These are phyloP conservation scores for Epistrophella euchroma DNA, from an alignment of 2,888 invertebrate genomes.

Conservation along the genomic window DNA sequence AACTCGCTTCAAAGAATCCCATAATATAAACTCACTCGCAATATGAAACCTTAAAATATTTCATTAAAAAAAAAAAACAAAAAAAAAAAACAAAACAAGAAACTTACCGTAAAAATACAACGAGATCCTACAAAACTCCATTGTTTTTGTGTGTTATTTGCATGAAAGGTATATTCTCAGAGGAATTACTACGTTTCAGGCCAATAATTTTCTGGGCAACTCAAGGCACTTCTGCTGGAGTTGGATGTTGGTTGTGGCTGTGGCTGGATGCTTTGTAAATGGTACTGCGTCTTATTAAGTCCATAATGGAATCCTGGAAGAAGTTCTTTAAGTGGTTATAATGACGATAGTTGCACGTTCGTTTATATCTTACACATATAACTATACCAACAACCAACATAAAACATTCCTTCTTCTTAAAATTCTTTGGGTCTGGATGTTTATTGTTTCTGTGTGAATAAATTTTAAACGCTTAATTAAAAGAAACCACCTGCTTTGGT, in stretches of 20 bases:
- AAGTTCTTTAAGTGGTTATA: conserved; percentile 42
- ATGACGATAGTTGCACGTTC: conserved; percentile 35
- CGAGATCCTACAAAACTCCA: conserved; percentile 12
- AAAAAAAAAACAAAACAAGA: conserved; percentile 3
- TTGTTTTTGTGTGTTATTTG: conserved; percentile 41
- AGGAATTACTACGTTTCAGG: conserved; percentile 51
- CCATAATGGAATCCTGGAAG: conserved; percentile 43
- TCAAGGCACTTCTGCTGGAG: conserved; percentile 6
- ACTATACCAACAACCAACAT: not conserved
- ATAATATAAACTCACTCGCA: not conserved
- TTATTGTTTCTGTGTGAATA: conserved; percentile 35
- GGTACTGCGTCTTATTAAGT: conserved; percentile 56
- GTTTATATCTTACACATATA: not conserved
- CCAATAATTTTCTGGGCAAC: conserved; percentile 34
- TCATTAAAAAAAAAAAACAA: not conserved
- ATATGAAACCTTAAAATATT: conserved; percentile 10
- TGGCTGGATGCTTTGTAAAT: conserved; percentile 50
- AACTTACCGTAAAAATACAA: conserved; percentile 36
- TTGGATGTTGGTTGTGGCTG: not conserved
- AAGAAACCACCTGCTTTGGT: conserved; percentile 39
- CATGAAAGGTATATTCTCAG: conserved; percentile 48
- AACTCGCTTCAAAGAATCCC: conserved; percentile 12
- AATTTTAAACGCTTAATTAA: conserved; percentile 54
- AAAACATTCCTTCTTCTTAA: not conserved
- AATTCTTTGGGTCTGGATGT: conserved; percentile 17